Evolutionary conservation across 2,797 vertebrate genomes (phyloP), one percentile per base, ranked within the genome.

Genomic region (Phylloscopus collybita): DNA sequence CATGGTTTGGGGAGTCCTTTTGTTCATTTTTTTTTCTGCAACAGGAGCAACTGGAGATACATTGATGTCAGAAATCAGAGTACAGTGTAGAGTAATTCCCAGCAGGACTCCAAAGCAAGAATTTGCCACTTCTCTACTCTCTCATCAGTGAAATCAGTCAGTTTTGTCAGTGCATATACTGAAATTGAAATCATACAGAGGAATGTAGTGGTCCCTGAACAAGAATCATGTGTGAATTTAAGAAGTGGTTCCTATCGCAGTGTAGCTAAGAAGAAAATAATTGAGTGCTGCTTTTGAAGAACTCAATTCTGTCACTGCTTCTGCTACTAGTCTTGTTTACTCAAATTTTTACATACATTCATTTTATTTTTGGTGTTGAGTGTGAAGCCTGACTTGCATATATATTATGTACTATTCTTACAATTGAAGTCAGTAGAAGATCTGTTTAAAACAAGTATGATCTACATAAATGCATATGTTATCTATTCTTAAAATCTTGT

Each of bases 221-320:
- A 84, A 81, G 66, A 54, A 17, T 51, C 8, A 11, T 26, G 5
- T 30, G 21, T 75, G 76, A 69, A 34, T 86, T 80, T 72, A 75
- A 93, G 54, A 42, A 38, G 13, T 88, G 50, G 4, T 45, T 72
- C 22, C 23, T 91, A 1, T 45, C 1, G 4, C 53, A 86, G 57
- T 30, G 7, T 88, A 93, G 57, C 54, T 72, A 32, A 89, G 47
- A 75, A 69, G 12, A 86, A 27, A 1, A 2, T 67, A 78, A 42
- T 26, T 74, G 76, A 94, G 49, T 40, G 23, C 47, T 84, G 40
- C 49, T 23, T 75, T 60, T 69, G 72, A 86, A 90, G 72, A 91
- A 29, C 30, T 88, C 36, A 36, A 7, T 88, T 67, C 40, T 88
- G 20, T 78, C 23, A 30, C 62, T 83, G 11, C 22, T 69, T 54